Evolutionary conservation across 1,140 invertebrate genomes (phyloP), one percentile per base, ranked within the genome.

Genomic region (Leptinotarsa undecemlineata): DNA sequence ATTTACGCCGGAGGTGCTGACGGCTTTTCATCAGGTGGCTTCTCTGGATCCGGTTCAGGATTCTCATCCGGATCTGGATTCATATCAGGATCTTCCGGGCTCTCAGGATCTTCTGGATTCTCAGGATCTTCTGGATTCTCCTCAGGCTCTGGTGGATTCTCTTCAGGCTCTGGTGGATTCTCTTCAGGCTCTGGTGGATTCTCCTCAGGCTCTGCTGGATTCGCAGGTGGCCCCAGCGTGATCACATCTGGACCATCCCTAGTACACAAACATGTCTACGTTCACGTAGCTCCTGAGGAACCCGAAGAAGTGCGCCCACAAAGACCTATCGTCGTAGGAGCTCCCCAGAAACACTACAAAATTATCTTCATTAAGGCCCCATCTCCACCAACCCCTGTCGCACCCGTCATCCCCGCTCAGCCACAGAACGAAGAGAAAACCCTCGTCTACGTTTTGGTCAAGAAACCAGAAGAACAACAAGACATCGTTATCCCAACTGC

Each of bases 281-380:
- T 94, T 19, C 93, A 82, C 68, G 81, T 79, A n/a, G 78, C 82
- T 57, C 93, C 93, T 81, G 92, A 92, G 87, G 92, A 94, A 86
- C 89, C 90, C 17, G 89, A 90, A 73, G 88, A 80, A 84, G 87
- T 75, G 86, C 73, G 68, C 19, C 61, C 78, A 88, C 74, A 20
- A 87, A 92, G 78, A 91, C 86, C 68, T 86, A 88, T 61, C 51
- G 63, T 74, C 19, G 86, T 89, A 2, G 89, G 88, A 51, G 89
- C 90, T 70, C 86, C 92, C 20, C 92, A 93, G 84, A 94, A 94
- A 80, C 92, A 95, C 83, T 95, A 95, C 88, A 94, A 95, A 83
- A 95, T 95, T 82, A 94, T 95, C 84, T 95, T 95, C 89, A 95
- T 95, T 85, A 95, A 95, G 88, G 93, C 94, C 42, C 93, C 94